These are phyloP conservation scores for Notoglanidium macrostoma DNA, from an alignment of 2,797 vertebrate species.

Conservation along the genomic window DNA sequence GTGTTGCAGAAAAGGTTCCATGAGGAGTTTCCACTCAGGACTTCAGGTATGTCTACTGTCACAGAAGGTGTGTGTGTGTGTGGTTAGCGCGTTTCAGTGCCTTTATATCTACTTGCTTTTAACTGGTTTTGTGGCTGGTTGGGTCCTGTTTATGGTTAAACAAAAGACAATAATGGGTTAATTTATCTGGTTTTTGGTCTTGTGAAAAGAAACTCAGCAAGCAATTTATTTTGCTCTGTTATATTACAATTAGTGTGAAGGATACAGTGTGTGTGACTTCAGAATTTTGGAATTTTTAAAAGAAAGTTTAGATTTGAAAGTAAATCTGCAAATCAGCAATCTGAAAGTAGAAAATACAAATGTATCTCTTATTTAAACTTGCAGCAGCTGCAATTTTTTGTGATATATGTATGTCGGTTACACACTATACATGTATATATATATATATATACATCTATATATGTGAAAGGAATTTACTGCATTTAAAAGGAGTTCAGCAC, in stretches of 20 bases:
- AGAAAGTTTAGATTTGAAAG: neutral
- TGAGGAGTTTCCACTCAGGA: conserved; percentile 60
- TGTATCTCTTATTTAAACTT: neutral
- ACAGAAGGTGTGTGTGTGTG: conserved; percentile 18
- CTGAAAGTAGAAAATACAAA: neutral
- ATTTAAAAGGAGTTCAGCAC: neutral
- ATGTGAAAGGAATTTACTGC: neutral
- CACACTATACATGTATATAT: too few species aligned
- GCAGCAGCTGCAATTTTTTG: neutral
- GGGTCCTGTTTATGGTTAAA: neutral
- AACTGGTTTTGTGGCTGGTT: neutral
- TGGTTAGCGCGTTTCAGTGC: neutral
- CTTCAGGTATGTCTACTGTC: conserved; percentile 63
- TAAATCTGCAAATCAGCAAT: too few species aligned
- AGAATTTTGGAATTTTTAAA: neutral
- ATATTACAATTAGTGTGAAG: neutral
- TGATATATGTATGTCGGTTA: neutral
- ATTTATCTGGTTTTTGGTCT: neutral
- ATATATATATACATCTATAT: too few species aligned
- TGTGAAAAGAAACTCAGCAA: neutral
- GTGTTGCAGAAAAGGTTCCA: conserved; percentile 50
- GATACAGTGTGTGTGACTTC: neutral
- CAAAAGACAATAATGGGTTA: neutral
- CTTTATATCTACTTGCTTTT: neutral
- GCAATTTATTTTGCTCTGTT: neutral